Evolutionary conservation across 2,113 vertebrate genomes (phyloP), one percentile per base, ranked within the genome.

Genomic region (Ophthalmolycus amberensis): DNA sequence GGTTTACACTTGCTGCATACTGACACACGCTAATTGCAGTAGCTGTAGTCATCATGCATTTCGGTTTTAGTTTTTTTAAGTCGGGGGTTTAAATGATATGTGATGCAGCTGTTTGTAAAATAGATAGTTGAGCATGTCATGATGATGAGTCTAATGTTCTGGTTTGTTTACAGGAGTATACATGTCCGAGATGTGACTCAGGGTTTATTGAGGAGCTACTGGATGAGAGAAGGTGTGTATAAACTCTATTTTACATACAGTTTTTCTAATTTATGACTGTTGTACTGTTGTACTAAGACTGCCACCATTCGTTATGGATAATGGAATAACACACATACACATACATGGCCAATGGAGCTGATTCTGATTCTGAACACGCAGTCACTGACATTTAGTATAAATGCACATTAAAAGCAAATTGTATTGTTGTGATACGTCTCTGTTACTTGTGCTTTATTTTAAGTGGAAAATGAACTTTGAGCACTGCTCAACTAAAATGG

Each of bases 181-280:
- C 96, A 54, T 99, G 98, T 92, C 98, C 97, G 3, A 94, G 96
- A 92, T 99, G 98, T 77, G 97, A 99, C 34, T 98, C 97, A 29
- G 97, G 98, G 8, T 99, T 99, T 82, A 98, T 99, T 27, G 98
- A 99, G 85, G 97, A 98, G 62, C 96, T 99, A 74, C 96, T 97
- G 0, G 97, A 97, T 83, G 97, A 97, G 87, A 95, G 96, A 22
- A 97, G 97, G 97, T 98, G 38, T 77, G 89, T 89, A 66, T 48
- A 16, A 93, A 29, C 29, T 68, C 6, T 48, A 48, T 68, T 59
- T 25, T 52, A 0, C 62, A n/a, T 4, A 15, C 4, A 34, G 9
- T 67, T 64, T 32, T 52, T 15, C 20, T 44, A 18, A 63, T 70
- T 15, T 59, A 4, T 44, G 11, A 70, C 6, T 56, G 5, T 34